A percentile compares a stretch with the other conserved stretches of the same genome.
phyloP scores from a whole-genome alignment of 2,797 vertebrate genomes.

The Astyanax mexicanus region DNA sequence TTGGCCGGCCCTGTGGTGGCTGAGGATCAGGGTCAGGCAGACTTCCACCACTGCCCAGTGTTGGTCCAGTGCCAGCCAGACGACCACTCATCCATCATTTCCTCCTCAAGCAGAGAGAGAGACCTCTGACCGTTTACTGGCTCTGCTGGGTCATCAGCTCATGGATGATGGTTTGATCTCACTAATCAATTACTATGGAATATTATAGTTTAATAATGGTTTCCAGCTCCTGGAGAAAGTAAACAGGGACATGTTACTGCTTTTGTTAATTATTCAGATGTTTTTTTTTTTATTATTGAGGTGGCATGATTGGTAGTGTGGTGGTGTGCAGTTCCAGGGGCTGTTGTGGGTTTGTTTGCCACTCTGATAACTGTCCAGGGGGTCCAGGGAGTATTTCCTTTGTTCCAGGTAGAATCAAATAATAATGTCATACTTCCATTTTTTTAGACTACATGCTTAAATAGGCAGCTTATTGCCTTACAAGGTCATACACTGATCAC shows the following conservation, averaged over 20 bases:
- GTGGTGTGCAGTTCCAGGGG: no score
- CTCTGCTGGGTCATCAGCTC: constrained; percentile 20
- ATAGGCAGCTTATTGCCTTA: no score
- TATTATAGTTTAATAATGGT: not conserved
- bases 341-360: no score
- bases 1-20: constrained; percentile 19
- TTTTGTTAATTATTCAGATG: no score
- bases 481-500: no score
- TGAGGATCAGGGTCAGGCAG: constrained; percentile 5
- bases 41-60: not conserved
- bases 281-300: no score
- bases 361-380: no score
- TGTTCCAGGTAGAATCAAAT: no score
- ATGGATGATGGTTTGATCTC: not conserved
- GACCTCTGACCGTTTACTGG: constrained; percentile 37
- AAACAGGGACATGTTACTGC: not conserved
- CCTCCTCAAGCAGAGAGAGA: constrained; percentile 15
- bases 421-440: no score
- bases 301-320: no score
- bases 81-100: constrained; percentile 41
- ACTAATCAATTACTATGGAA: not conserved
- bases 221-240: not conserved
- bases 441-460: no score
- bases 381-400: no score
- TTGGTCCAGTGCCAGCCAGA: constrained; percentile 21